These are phyloP conservation scores for Ischnura elegans DNA, from an alignment of 2,888 invertebrate genomes.

Conservation along the genomic window DNA sequence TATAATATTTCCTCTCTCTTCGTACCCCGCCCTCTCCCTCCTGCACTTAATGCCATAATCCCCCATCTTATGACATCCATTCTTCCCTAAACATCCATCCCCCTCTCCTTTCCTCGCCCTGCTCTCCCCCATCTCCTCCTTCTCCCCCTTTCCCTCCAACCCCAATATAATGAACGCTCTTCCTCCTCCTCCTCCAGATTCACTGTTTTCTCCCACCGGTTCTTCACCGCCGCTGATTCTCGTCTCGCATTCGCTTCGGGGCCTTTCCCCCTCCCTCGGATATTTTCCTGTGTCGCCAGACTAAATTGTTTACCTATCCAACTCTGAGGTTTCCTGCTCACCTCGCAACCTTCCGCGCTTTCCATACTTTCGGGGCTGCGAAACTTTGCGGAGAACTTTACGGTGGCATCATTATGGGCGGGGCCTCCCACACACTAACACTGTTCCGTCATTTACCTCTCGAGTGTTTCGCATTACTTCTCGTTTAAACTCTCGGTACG, in stretches of 20 bases:
- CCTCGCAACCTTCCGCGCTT: not conserved
- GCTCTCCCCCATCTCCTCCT: not conserved
- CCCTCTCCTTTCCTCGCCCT: not conserved
- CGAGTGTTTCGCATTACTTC: not conserved
- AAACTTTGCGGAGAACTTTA: not conserved
- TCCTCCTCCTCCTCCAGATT: not conserved
- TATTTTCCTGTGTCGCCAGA: not conserved
- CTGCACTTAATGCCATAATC: constrained; percentile 38
- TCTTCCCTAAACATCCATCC: not conserved
- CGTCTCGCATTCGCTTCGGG: not conserved
- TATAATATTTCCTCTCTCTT: not conserved
- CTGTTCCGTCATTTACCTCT: not conserved
- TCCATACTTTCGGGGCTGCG: not conserved
- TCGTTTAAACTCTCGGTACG: not conserved
- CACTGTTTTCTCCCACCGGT: too few relatives aligned
- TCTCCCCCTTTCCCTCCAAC: not conserved
- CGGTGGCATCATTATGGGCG: not conserved
- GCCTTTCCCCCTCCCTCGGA: not conserved
- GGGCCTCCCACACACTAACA: too few relatives aligned
- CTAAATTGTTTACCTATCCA: constrained; percentile 10
- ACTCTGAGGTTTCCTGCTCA: not conserved
- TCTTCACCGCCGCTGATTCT: not conserved
- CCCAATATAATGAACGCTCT: not conserved
- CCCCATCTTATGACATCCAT: constrained; percentile 35
- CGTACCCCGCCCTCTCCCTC: not conserved